Evolutionary conservation across 2,888 invertebrate genomes (phyloP), one percentile per base, ranked within the genome.

Genomic region (Serrognathus titanus): DNA sequence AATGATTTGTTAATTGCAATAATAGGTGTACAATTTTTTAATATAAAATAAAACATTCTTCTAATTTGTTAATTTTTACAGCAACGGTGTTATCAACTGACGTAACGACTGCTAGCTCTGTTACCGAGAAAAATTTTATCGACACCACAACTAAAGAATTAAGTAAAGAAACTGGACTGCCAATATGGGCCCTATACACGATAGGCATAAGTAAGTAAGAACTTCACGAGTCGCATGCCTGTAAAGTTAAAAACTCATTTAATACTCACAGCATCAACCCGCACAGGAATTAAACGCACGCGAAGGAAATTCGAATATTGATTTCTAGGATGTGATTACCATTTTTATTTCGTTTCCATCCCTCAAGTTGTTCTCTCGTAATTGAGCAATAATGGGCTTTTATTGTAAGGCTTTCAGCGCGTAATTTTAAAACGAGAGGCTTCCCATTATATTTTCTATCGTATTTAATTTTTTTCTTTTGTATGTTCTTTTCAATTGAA

Each of bases 101-200:
- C 11, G n/a, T 50, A 46, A 38, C 58, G 47, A 52, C 41, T 16
- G 39, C 43, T 36, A 53, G 38, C 13, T 11, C 55, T 13, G 51
- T 20, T 24, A 40, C 11, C 12, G 20, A 50, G 39, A 45, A 57
- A 52, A 47, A 37, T 36, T 36, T 54, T 9, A n/a, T 81, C 58
- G 83, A 84, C 63, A 53, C 56, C 35, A 60, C 61, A 39, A 78
- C 84, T 55, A 79, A 77, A 63, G 83, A 85, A 62, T 69, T 89
- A 38, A 87, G 88, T 35, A 83, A 85, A 59, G 86, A 86, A 70
- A 85, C 89, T 74, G 90, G 91, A 62, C 85, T 93, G 74, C 90
- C 92, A 63, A 83, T 88, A 69, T 93, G 92, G 92, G 91, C 87
- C 61, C 81, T 93, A 58, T 90, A 92, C 56, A 88, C 92, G 67